These are phyloP conservation scores for Forbesichthys papilliferus DNA, from an alignment of 2,113 vertebrate genomes.

Conservation along the genomic window DNA sequence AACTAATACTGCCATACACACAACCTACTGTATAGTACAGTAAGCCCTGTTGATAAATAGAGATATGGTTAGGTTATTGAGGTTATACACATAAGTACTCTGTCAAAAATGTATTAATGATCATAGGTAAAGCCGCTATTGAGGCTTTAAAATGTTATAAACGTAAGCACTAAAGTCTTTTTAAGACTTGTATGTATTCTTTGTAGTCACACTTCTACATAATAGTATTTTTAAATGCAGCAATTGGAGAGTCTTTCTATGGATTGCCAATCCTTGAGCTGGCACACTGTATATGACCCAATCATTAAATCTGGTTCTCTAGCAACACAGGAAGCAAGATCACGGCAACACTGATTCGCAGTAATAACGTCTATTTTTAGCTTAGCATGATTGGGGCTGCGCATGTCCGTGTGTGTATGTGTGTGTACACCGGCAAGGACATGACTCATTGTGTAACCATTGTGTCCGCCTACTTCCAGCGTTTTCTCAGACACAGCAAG, in stretches of 20 bases:
- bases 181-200: too few species aligned
- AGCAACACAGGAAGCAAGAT: constrained; percentile 41
- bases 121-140: too few species aligned
- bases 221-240: background rate
- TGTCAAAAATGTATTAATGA: too few species aligned
- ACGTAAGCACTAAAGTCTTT: too few species aligned
- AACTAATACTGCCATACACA: too few species aligned
- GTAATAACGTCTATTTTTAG: constrained; percentile 71
- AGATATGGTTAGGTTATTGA: too few species aligned
- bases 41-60: too few species aligned
- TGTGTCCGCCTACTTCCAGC: too few species aligned
- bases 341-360: constrained; percentile 57
- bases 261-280: background rate
- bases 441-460: background rate
- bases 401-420: constrained; percentile 9
- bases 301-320: constrained; percentile 31
- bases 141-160: too few species aligned
- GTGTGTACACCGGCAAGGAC: background rate
- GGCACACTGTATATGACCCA: constrained; percentile 16
- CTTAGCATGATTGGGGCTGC: constrained; percentile 33
- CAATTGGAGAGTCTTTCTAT: background rate
- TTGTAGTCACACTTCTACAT: too few species aligned
- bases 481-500: background rate
- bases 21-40: too few species aligned
- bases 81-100: too few species aligned